Conservation (phyloP, 2,113 vertebrate species). For the Podilymbus podiceps region DNA sequence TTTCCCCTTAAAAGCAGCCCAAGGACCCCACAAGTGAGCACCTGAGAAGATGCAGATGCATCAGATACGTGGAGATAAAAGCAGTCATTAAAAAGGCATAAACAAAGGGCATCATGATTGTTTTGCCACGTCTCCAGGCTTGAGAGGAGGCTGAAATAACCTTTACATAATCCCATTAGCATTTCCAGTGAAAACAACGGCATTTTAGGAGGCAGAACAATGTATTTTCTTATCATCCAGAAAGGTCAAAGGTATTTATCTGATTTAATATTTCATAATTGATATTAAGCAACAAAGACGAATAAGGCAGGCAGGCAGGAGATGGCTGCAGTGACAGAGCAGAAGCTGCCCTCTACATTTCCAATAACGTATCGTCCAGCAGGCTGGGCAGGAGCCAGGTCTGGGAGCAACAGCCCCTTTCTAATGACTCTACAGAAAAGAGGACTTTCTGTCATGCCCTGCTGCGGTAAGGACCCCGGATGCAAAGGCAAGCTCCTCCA, state of each 20-base stretch:
- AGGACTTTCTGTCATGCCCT: neutral
- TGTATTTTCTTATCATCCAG: constrained; percentile 39
- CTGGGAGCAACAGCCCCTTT: neutral
- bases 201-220: constrained; percentile 45
- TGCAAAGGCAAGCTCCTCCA: neutral
- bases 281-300: constrained; percentile 38
- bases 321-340: neutral
- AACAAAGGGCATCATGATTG: constrained; percentile 54
- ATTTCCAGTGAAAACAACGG: constrained; percentile 49
- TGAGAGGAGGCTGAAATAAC: constrained; percentile 51
- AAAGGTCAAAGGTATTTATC: constrained; percentile 70
- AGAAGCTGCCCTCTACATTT: neutral
- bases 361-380: neutral
- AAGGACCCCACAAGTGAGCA: neutral
- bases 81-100: constrained; percentile 55
- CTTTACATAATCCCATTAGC: constrained; percentile 71
- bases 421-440: neutral
- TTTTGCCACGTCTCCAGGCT: neutral
- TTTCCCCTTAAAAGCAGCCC: neutral
- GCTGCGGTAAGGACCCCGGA: neutral
- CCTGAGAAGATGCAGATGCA: neutral
- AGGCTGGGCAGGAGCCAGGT: neutral
- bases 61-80: neutral
- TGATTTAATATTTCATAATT: constrained; percentile 65
- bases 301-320: neutral